These are phyloP conservation scores for Phyllotreta striolata DNA, from an alignment of 2,888 invertebrate species.

Conservation along the genomic window DNA sequence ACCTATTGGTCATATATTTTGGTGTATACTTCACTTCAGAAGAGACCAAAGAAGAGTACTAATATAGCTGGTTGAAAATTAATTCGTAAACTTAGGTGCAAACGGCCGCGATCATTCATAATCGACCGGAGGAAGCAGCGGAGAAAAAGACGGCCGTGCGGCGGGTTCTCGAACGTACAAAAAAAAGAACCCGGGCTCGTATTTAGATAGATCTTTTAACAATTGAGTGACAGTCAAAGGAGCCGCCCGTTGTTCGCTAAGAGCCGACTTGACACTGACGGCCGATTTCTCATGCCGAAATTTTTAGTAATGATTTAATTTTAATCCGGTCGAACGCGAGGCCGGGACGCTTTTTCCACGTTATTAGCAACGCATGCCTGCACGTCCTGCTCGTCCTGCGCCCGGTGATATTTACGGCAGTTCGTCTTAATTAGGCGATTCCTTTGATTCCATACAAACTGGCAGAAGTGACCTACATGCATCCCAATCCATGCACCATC, in stretches of 20 bases:
- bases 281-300: conserved; percentile 51
- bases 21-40: too few species aligned
- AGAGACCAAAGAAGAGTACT: too few species aligned
- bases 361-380: conserved; percentile 49
- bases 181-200: conserved; percentile 45
- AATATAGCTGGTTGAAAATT: not conserved
- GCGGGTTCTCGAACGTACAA: not conserved
- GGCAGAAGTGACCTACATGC: conserved; percentile 24
- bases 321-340: conserved; percentile 50
- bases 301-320: conserved; percentile 53
- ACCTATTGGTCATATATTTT: too few species aligned
- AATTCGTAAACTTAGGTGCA: conserved; percentile 12
- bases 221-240: conserved; percentile 56
- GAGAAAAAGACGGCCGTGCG: conserved; percentile 26
- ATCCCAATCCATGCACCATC: not conserved
- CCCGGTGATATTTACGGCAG: conserved; percentile 30
- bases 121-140: not conserved
- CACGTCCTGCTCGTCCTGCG: conserved; percentile 32
- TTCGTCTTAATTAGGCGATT: conserved; percentile 20
- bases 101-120: conserved; percentile 18
- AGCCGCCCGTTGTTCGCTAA: conserved; percentile 52
- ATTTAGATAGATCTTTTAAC: conserved; percentile 57
- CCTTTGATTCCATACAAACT: conserved; percentile 11
- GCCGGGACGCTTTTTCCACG: conserved; percentile 44
- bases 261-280: conserved; percentile 50